Evolutionary conservation across 2,113 vertebrate species (phyloP), one percentile per base, ranked within the genome.

Genomic region (Arvicanthis niloticus): DNA sequence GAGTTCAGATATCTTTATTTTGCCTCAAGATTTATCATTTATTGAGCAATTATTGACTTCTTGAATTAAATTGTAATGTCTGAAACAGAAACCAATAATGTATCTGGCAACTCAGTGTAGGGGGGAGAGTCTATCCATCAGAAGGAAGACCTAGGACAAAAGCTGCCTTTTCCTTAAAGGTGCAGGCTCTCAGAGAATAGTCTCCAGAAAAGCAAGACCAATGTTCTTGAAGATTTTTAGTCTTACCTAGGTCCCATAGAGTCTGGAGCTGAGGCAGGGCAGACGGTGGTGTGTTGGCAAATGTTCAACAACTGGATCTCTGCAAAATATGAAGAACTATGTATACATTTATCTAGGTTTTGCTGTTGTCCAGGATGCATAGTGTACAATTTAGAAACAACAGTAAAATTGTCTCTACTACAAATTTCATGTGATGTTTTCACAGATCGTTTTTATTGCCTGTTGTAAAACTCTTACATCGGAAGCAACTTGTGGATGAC

Each of bases 1-100:
- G 29, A 85, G 22, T 90, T 89, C 78, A 42, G 80, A 24, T 21
- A n/a, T 78, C 48, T 91, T 53, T 67, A 42, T 88, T 92, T 93
- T 93, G n/a, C 42, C 42, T 92, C 19, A 85, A 86, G 67, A 91
- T 80, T 92, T 88, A 76, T 89, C 29, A 80, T 60, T 34, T 77
- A 7, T 60, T 58, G 45, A 95, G 67, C 45, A 94, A 92, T 86
- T 95, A 89, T 22, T 96, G 65, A 81, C 42, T 92, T 89, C 34
- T 94, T 91, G 24, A 91, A 81, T 93, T 94, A 81, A 89, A 62
- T 81, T 76, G 58, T 75, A 88, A 87, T 51, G n/a, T 67, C n/a
- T 40, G 58, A 60, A 94, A 89, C 24, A 40, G 34, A 94, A 95
- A 19, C 73, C 93, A 60, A 7, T 87, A 53, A 45, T 42, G 0